phyloP scores from a whole-genome alignment of 2,888 invertebrate genomes.

The Hydrotaea diabolus region DNA sequence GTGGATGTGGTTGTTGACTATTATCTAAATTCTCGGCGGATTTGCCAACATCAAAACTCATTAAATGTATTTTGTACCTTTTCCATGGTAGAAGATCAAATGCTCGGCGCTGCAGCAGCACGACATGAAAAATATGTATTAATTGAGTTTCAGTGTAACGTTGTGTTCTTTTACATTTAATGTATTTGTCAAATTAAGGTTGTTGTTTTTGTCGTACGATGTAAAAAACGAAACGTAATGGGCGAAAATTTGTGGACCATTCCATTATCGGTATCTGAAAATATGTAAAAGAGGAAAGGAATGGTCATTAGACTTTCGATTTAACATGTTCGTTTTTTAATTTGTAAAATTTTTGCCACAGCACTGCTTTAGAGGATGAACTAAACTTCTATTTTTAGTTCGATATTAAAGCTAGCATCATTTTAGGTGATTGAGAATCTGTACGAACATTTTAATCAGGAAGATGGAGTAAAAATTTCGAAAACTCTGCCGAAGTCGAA shows the following conservation, averaged over 20 bases:
- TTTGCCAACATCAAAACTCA: constrained; percentile 59
- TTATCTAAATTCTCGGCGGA: constrained; percentile 54
- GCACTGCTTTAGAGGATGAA: too few species aligned
- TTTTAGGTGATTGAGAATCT: too few species aligned
- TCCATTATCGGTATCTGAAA: too few species aligned
- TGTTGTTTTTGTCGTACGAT: constrained; percentile 16
- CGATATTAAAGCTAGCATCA: too few species aligned
- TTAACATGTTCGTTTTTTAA: too few species aligned
- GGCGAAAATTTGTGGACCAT: constrained; percentile 10
- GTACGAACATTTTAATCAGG: too few species aligned
- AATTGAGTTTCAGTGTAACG: constrained; percentile 57
- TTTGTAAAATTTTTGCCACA: too few species aligned
- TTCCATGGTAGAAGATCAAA: constrained; percentile 23
- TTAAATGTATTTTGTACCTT: constrained; percentile 35
- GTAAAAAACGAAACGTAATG: constrained; percentile 4
- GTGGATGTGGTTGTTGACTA: constrained; percentile 49
- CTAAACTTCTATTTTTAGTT: too few species aligned
- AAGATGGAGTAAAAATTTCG: too few species aligned
- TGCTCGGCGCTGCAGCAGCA: constrained; percentile 18
- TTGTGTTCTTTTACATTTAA: constrained; percentile 36
- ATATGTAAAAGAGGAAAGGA: too few species aligned
- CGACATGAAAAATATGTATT: constrained; percentile 41
- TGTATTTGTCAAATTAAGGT: constrained; percentile 33
- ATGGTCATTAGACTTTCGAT: too few species aligned
- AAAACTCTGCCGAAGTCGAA: too few species aligned